phyloP scores from a whole-genome alignment of 2,888 invertebrate species.

The Spilarctia lutea region DNA sequence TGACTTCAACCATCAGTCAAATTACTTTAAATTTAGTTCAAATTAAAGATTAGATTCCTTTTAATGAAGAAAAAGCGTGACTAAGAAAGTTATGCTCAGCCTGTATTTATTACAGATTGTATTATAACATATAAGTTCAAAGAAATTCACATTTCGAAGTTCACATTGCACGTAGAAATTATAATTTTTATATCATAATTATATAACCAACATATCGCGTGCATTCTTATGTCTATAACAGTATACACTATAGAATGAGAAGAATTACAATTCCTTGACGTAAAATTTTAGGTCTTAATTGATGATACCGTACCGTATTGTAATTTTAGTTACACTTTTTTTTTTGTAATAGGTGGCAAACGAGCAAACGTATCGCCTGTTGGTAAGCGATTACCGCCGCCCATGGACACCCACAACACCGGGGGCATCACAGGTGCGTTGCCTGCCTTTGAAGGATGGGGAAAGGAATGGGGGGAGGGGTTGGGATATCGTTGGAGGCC shows the following conservation, averaged over 20 bases:
- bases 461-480: too few relatives aligned
- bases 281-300: not conserved
- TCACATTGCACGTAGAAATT: constrained; percentile 1
- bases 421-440: too few relatives aligned
- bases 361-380: too few relatives aligned
- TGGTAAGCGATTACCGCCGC: too few relatives aligned
- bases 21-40: not conserved
- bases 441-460: too few relatives aligned
- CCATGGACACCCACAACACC: too few relatives aligned
- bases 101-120: not conserved
- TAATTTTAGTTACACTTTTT: not conserved
- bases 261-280: not conserved
- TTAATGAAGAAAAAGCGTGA: not conserved
- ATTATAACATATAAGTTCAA: constrained; percentile 1
- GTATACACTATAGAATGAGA: not conserved
- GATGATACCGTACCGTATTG: not conserved
- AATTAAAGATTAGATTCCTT: not conserved
- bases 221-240: not conserved
- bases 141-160: not conserved
- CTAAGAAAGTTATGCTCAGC: not conserved
- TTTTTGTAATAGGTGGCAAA: too few relatives aligned
- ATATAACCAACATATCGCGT: not conserved
- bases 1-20: too few relatives aligned
- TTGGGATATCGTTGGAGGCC: too few relatives aligned
- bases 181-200: constrained; percentile 1